phyloP scores from a whole-genome alignment of 2,113 vertebrate species.

The Stegostoma tigrinum region DNA sequence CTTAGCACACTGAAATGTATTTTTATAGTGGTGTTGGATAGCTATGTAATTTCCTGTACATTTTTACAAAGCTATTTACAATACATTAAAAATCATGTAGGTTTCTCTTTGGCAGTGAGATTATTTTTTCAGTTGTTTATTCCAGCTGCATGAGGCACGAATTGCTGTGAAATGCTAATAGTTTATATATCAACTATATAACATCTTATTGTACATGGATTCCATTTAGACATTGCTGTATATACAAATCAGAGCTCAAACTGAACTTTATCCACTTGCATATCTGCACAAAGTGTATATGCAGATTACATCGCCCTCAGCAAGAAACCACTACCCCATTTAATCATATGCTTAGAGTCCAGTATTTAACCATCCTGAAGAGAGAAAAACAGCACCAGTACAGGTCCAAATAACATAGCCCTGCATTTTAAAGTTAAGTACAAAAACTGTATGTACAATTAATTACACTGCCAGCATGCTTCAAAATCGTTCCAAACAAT shows the following conservation, averaged over 20 bases:
- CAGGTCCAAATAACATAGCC: not conserved
- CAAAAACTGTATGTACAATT: not conserved
- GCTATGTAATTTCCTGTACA: slow-evolving; percentile 29
- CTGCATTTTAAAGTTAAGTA: not conserved
- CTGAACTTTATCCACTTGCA: not conserved
- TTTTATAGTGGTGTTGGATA: slow-evolving; percentile 33
- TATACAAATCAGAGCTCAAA: not conserved
- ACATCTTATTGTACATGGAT: slow-evolving; percentile 17
- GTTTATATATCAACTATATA: not conserved
- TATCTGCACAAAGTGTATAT: not conserved
- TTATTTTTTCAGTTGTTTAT: slow-evolving; percentile 1
- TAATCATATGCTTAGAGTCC: not conserved
- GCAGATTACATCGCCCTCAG: not conserved
- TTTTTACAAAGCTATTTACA: slow-evolving; percentile 37
- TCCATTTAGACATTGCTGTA: not conserved
- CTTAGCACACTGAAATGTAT: not conserved
- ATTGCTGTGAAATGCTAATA: not conserved
- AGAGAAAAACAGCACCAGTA: not conserved
- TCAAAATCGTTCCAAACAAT: not conserved
- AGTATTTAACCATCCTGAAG: not conserved
- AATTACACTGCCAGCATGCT: not conserved
- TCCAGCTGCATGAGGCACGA: not conserved
- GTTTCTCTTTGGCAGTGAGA: slow-evolving; percentile 35
- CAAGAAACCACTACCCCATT: not conserved
- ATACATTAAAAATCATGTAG: slow-evolving; percentile 31